Evolutionary conservation across 2,888 invertebrate species (phyloP).

Genomic region (Standfussiana lucernea): DNA sequence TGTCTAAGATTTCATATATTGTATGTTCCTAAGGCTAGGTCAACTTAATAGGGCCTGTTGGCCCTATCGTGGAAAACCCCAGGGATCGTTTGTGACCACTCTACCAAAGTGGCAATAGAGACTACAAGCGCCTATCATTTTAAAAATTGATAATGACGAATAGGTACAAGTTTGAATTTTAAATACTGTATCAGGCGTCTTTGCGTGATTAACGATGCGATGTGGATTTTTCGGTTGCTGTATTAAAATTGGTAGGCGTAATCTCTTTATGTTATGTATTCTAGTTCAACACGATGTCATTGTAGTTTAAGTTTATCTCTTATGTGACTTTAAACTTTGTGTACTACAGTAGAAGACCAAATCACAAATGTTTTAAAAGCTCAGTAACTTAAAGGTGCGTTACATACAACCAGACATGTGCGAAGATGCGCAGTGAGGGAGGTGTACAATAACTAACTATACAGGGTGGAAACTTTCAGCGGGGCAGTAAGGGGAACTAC

Average conservation of each 20-base stretch:
- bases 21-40: background rate
- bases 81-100: background rate
- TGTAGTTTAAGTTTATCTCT: background rate
- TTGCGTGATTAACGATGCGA: background rate
- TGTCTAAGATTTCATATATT: too few relatives aligned
- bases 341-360: background rate
- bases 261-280: background rate
- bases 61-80: background rate
- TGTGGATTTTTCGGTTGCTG: conserved; percentile 16
- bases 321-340: background rate
- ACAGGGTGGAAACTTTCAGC: too few relatives aligned
- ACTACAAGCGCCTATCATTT: conserved; percentile 13
- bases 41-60: background rate
- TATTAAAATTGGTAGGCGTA: conserved; percentile 23
- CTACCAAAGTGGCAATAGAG: background rate
- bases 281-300: background rate
- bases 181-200: conserved; percentile 22
- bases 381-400: background rate
- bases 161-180: background rate
- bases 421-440: background rate
- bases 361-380: background rate
- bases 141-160: background rate
- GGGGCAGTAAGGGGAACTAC: too few relatives aligned
- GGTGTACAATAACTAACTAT: background rate
- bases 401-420: background rate